phyloP scores from a whole-genome alignment of 2,888 invertebrate species.

The Lissonota sp. region DNA sequence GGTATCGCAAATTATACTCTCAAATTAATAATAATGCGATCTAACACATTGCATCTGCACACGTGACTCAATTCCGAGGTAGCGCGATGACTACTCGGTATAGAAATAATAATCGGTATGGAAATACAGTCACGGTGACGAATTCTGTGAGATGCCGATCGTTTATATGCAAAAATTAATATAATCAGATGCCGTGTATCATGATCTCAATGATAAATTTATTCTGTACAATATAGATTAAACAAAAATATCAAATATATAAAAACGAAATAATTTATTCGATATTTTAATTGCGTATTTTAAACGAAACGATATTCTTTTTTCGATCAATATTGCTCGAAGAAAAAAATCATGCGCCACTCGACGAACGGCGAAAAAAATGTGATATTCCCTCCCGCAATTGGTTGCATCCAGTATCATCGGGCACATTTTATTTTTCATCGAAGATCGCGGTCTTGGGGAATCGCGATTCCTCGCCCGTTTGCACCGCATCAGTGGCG shows the following conservation, averaged over 20 bases:
- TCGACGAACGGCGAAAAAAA: neutral
- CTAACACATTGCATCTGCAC: neutral
- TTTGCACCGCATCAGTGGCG: conserved; percentile 73
- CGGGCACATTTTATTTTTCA: neutral
- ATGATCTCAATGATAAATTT: no score
- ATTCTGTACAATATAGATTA: no score
- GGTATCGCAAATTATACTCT: neutral
- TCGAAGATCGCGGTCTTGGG: conserved; percentile 7
- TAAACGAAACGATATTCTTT: no score
- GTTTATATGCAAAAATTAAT: neutral
- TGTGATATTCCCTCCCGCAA: neutral
- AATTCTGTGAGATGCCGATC: neutral
- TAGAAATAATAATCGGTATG: no score
- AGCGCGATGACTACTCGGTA: neutral
- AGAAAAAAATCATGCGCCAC: neutral
- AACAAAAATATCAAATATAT: no score
- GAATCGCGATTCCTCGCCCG: conserved; percentile 33
- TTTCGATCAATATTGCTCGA: no score
- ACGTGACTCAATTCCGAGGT: neutral
- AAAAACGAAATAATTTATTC: no score
- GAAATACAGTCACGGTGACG: no score
- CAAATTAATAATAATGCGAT: neutral
- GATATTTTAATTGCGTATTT: no score
- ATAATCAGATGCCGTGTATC: neutral
- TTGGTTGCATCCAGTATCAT: neutral